Evolutionary conservation across 1,140 invertebrate species (phyloP), one percentile per base, ranked within the genome.

Genomic region (Bombus waltoni): DNA sequence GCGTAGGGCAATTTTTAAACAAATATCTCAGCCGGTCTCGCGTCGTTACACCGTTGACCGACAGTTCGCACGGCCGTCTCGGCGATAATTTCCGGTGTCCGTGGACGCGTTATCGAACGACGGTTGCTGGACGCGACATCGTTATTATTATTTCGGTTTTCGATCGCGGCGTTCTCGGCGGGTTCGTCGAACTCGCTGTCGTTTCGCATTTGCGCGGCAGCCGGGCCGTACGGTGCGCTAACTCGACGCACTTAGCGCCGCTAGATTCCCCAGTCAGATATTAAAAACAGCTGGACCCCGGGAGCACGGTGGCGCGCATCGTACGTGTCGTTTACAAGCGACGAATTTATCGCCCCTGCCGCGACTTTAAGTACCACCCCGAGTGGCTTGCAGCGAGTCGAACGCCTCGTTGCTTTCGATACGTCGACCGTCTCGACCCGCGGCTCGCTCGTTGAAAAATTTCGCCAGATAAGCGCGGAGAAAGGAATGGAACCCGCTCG

Each of bases 231-330:
- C 71, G 74, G 44, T 88, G 77, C 87, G 87, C 68, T 83, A 87
- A 80, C 87, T 76, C 68, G 76, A 57, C 66, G 76, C 89, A 91
- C 89, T 91, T 91, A 90, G 80, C 70, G 85, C 65, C 76, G 87
- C 88, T 91, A 85, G 89, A 89, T 90, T 91, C 89, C 85, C 71
- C 87, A 57, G 79, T 38, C 82, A 83, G 89, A 93, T 92, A 93
- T 93, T 93, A 93, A 93, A 92, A 92, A 92, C 91, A 92, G 91
- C 90, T 90, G 89, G 87, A 91, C 65, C 88, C 81, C 68, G 79
- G 88, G 32, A 68, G 57, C 76, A 70, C 79, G 66, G 59, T 47
- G 35, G n/a, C 40, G 76, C 53, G 83, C 38, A 44, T 32, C 44
- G 68, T 85, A 83, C 87, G 81, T 89, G 90, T 91, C 87, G 85